Conservation (phyloP, 2,888 invertebrate species). For the Drosophila lutescens region DNA sequence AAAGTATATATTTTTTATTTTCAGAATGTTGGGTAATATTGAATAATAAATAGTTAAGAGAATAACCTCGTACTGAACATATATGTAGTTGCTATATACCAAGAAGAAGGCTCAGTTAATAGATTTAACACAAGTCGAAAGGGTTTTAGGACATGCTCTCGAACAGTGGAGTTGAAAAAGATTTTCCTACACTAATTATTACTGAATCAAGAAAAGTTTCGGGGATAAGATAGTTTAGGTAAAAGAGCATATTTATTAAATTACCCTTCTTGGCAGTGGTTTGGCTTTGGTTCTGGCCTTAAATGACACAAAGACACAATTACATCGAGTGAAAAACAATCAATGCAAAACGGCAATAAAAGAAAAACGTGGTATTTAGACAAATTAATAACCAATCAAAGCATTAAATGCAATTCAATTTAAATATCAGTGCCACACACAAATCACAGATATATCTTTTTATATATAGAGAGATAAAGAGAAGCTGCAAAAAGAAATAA, state of each 20-base stretch:
- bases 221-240: conserved; percentile 7
- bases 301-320: conserved; percentile 48
- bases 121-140: conserved; percentile 2
- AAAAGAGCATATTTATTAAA: conserved; percentile 15
- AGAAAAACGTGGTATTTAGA: conserved; percentile 27
- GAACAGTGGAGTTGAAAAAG: conserved; percentile 17
- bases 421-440: conserved; percentile 37
- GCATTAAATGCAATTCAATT: conserved; percentile 27
- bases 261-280: conserved; percentile 67
- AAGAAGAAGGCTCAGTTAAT: conserved; percentile 6
- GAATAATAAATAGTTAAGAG: background rate
- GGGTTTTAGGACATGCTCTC: conserved; percentile 35
- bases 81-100: conserved; percentile 14
- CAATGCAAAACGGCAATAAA: conserved; percentile 40
- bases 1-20: conserved; percentile 5
- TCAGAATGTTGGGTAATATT: background rate
- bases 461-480: conserved; percentile 16
- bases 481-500: conserved; percentile 44
- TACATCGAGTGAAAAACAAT: conserved; percentile 57
- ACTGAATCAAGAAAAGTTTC: conserved; percentile 17
- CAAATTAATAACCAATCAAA: conserved; percentile 43
- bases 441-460: conserved; percentile 9
- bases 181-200: conserved; percentile 29
- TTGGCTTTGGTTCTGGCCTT: conserved; percentile 52
- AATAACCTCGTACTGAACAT: conserved; percentile 14